Percentiles rank a stretch among this genome's conserved stretches.
phyloP scores from a whole-genome alignment of 2,888 invertebrate species.

The Aphelenchoides bicaudatus region DNA sequence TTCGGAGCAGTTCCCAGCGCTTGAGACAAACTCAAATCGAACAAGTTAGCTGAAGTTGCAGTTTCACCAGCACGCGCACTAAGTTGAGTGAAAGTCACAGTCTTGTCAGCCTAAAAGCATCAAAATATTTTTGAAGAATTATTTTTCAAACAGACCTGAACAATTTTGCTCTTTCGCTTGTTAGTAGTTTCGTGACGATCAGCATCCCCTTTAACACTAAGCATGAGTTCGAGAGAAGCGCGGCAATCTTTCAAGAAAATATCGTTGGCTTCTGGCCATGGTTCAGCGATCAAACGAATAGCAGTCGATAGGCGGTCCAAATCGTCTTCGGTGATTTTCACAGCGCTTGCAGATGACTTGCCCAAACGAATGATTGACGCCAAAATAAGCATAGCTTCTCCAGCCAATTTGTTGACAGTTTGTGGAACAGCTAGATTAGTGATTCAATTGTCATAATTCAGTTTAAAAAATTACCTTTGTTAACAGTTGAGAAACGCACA shows the following conservation, averaged over 20 bases:
- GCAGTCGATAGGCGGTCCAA: slow-evolving; percentile 68
- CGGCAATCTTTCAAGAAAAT: slow-evolving; percentile 75
- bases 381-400: slow-evolving; percentile 82
- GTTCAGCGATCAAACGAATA: slow-evolving; percentile 64
- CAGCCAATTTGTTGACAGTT: slow-evolving; percentile 60
- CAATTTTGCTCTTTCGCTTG: slow-evolving; percentile 38
- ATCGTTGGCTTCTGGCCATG: slow-evolving; percentile 69
- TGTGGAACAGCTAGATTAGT: slow-evolving; percentile 24
- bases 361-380: slow-evolving; percentile 81
- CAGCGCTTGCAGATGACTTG: slow-evolving; percentile 67
- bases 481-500: slow-evolving; percentile 67
- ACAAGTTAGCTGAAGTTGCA: slow-evolving; percentile 72
- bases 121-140: no score
- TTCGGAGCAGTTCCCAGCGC: slow-evolving; percentile 59
- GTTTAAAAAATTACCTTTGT: slow-evolving; percentile 34
- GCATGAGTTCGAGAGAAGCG: slow-evolving; percentile 76
- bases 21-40: slow-evolving; percentile 85
- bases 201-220: slow-evolving; percentile 62
- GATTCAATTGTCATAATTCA: background rate
- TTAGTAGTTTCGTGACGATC: slow-evolving; percentile 43
- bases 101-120: slow-evolving; percentile 76
- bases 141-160: slow-evolving; percentile 42
- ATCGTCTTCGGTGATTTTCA: slow-evolving; percentile 85
- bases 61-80: slow-evolving; percentile 61
- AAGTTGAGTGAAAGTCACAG: slow-evolving; percentile 77